Percentiles rank a stretch among this genome's conserved stretches.
phyloP scores from a whole-genome alignment of 2,888 invertebrate species.

The Dusona sp. region DNA sequence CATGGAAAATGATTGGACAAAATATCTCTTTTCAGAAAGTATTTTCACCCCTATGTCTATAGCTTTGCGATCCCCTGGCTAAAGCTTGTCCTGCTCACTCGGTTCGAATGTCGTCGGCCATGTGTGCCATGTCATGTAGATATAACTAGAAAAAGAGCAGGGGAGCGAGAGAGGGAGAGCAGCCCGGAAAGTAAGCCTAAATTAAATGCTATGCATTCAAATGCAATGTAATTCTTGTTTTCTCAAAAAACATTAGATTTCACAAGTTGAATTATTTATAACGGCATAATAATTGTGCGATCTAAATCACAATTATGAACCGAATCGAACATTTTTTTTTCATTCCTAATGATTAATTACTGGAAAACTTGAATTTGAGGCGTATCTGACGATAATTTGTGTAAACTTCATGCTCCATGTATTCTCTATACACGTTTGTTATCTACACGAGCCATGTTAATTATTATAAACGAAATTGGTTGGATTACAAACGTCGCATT shows the following conservation, averaged over 20 bases:
- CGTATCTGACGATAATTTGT: neutral
- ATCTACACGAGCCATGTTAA: constrained; percentile 3
- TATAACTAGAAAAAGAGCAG: neutral
- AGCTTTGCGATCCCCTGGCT: constrained; percentile 27
- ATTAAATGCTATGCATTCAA: constrained; percentile 8
- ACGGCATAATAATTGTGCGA: too few species aligned
- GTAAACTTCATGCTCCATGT: too few species aligned
- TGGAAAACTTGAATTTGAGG: neutral
- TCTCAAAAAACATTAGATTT: neutral
- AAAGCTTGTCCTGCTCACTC: constrained; percentile 48
- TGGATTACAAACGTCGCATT: neutral
- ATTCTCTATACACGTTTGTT: too few species aligned
- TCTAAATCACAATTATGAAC: too few species aligned
- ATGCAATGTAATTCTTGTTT: neutral
- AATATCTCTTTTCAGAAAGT: constrained; percentile 40
- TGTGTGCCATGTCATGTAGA: constrained; percentile 50
- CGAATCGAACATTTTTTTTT: too few species aligned
- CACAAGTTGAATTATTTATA: neutral
- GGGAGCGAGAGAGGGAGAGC: neutral
- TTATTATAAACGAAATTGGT: constrained; percentile 28
- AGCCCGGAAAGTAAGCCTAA: constrained; percentile 17
- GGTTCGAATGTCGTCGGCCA: constrained; percentile 58
- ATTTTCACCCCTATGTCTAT: constrained; percentile 7
- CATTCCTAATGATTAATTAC: too few species aligned
- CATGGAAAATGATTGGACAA: constrained; percentile 48